Conservation (phyloP, 2,797 vertebrate species). For the Mycteria americana region DNA sequence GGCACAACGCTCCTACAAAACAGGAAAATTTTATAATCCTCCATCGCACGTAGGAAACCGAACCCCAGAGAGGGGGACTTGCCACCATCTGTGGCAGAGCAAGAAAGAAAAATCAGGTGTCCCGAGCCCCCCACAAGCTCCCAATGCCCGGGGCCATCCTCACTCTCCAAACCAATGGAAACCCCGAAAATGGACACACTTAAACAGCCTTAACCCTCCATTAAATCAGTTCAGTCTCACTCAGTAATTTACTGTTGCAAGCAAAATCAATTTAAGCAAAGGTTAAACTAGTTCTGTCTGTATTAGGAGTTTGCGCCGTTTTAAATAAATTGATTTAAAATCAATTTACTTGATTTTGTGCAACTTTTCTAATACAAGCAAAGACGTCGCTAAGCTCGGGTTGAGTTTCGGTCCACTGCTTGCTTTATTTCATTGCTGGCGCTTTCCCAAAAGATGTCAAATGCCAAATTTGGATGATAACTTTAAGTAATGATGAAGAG, state of each 20-base stretch:
- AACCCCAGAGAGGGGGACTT: not conserved
- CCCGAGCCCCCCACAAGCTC: fast-evolving
- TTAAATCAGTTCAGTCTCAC: slow-evolving; percentile 53
- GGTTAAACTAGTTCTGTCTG: slow-evolving; percentile 40
- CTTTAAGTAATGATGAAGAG: not conserved
- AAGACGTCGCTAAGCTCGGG: not conserved
- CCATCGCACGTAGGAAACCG: not conserved
- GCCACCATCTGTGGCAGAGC: not conserved
- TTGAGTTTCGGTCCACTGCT: not conserved
- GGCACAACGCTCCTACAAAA: not conserved
- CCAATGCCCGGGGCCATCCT: not conserved
- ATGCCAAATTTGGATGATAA: not conserved
- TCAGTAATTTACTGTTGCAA: slow-evolving; percentile 27
- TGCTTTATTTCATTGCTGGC: not conserved
- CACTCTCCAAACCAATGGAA: slow-evolving; percentile 20
- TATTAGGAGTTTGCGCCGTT: not conserved
- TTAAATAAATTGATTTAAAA: slow-evolving; percentile 55
- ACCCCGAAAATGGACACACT: not conserved
- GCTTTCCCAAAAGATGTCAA: not conserved
- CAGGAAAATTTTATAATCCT: not conserved
- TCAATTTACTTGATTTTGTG: slow-evolving; percentile 32
- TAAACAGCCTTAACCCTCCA: slow-evolving; percentile 47
- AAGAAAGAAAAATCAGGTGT: not conserved
- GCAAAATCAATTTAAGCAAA: slow-evolving; percentile 58
- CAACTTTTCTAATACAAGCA: not conserved